Evolutionary conservation across 2,113 vertebrate species (phyloP), one percentile per base, ranked within the genome.

Genomic region (Gila orcuttii): DNA sequence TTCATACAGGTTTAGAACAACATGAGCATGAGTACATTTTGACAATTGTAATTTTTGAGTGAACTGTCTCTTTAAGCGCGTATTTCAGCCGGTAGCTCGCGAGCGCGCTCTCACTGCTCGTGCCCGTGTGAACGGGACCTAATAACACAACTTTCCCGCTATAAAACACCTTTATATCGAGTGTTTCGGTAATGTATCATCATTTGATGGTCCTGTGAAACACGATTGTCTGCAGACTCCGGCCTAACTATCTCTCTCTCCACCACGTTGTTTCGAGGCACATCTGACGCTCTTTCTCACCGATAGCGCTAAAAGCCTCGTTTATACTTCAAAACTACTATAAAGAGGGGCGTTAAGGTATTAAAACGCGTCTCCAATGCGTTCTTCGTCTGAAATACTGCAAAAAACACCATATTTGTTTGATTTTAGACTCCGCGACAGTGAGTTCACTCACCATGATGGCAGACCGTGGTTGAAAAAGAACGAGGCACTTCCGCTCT

Each of bases 361-460:
- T 79, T 39, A 59, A n/a, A 59, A 60, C 9, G 23, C 50, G 3
- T 8, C 23, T 60, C 1, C 12, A 0, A 1, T n/a, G 55, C 5
- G 3, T 13, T 3, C 1, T n/a, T 6, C 17, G 6, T 39, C 39
- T 31, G 17, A 13, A 23, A 33, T 6, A 2, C 3, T 3, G 31
- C 21, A 80, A 15, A 42, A 57, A 66, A 4, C 1, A 31, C 0
- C 13, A 64, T 17, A 57, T 77, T 82, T n/a, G 4, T 0, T 28
- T 2, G 31, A 42, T 25, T 83, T 69, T 10, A 39, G 9, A 36
- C 15, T 55, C 57, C 0, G 12, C 6, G 31, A 13, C 15, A 25
- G n/a, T 87, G 47, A 77, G 82, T 84, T 86, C 80, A 90, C 95
- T 93, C 91, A 95, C 95, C 94, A 95, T 95, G 94, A 92, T 91